A percentile compares a stretch with the other conserved stretches of the same genome.
These are phyloP conservation scores for Apis dorsata DNA, from an alignment of 1,140 invertebrate species.

Conservation along the genomic window DNA sequence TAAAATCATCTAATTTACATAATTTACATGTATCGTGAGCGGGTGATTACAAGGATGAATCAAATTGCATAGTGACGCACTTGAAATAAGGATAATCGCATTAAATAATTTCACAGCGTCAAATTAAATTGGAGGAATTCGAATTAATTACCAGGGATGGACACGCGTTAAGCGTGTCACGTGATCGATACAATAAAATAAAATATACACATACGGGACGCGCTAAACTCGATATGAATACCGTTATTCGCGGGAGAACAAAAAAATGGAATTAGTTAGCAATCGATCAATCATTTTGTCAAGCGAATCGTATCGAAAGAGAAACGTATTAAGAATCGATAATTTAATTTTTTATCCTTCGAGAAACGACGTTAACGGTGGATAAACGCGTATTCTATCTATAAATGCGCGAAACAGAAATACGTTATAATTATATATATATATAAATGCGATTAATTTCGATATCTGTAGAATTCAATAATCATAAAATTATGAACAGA, in stretches of 20 bases:
- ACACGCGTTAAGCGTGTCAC: neutral
- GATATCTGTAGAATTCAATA: neutral
- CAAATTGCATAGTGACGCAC: constrained; percentile 29
- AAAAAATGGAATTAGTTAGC: too few relatives aligned
- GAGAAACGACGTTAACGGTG: neutral
- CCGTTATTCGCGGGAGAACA: neutral
- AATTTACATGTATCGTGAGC: neutral
- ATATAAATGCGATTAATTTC: neutral
- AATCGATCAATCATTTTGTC: too few relatives aligned
- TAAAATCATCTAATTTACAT: constrained; percentile 28
- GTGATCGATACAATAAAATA: neutral
- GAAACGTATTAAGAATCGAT: too few relatives aligned
- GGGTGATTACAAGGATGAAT: constrained; percentile 38
- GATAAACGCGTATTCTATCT: neutral
- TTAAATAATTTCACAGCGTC: constrained; percentile 49
- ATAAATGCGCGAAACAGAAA: neutral
- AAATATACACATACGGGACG: neutral
- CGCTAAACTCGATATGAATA: too few relatives aligned
- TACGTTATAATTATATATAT: neutral
- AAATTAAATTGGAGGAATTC: constrained; percentile 33
- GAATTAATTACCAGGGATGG: constrained; percentile 8
- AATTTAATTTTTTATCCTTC: too few relatives aligned
- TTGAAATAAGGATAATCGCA: constrained; percentile 41
- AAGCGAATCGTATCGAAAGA: too few relatives aligned
- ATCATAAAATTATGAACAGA: constrained; percentile 1